Evolutionary conservation across 2,888 invertebrate genomes (phyloP).

Genomic region (Heliconius aoede): DNA sequence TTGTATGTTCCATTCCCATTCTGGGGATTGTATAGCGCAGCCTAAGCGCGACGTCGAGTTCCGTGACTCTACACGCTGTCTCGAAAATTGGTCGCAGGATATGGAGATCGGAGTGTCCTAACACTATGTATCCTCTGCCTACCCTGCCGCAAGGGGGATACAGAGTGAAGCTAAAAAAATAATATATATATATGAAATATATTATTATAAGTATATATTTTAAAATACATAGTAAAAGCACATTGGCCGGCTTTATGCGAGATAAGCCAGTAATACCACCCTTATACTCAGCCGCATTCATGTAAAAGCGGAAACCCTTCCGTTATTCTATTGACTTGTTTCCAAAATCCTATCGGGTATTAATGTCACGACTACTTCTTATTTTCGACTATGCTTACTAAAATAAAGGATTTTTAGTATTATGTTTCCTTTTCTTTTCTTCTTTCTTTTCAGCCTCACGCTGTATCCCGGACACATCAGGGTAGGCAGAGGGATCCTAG

Average conservation of each 20-base stretch:
- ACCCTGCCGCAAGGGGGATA: neutral
- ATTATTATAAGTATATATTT: neutral
- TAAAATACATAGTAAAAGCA: neutral
- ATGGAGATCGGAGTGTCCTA: too few species aligned
- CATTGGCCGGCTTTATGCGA: neutral
- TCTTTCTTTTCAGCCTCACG: too few species aligned
- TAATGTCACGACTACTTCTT: neutral
- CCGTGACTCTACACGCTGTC: too few species aligned
- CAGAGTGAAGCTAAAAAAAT: neutral
- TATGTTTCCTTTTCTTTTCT: too few species aligned
- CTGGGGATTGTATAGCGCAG: too few species aligned
- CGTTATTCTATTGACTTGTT: constrained; percentile 27
- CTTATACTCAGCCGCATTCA: constrained; percentile 8
- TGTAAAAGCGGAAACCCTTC: constrained; percentile 28
- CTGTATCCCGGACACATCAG: too few species aligned
- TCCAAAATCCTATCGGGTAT: constrained; percentile 5
- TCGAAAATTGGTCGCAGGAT: too few species aligned
- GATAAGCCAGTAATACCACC: constrained; percentile 23
- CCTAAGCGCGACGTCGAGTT: too few species aligned
- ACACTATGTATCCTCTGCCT: neutral
- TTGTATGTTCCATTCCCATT: neutral
- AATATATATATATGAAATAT: neutral
- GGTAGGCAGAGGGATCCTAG: neutral
- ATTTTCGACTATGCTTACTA: neutral
- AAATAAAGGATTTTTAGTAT: neutral